Evolutionary conservation across 2,113 vertebrate species (phyloP).

Genomic region (Strix aluco): DNA sequence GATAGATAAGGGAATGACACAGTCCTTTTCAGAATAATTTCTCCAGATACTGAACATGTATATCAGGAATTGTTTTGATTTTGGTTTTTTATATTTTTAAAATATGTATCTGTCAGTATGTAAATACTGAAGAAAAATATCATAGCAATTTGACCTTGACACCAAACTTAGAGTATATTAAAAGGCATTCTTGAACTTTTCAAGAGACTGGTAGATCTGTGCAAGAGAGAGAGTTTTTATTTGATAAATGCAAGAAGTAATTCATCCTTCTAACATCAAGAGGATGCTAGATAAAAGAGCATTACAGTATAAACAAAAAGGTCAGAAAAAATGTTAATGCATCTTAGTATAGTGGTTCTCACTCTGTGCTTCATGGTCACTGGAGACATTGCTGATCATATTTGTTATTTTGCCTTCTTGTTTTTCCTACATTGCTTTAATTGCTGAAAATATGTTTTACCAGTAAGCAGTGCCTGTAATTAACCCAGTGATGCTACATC

Average conservation of each 20-base stretch:
- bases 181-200: not conserved
- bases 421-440: not conserved
- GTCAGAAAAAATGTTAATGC: not conserved
- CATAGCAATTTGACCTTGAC: not conserved
- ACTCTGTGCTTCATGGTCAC: not conserved
- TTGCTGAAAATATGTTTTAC: not conserved
- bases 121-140: not conserved
- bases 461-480: not conserved
- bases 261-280: not conserved
- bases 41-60: not conserved
- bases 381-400: not conserved
- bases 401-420: not conserved
- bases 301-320: not conserved
- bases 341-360: not conserved
- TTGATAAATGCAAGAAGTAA: not conserved
- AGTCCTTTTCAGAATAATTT: not conserved
- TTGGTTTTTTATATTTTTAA: not conserved
- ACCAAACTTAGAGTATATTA: not conserved
- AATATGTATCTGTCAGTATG: not conserved
- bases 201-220: not conserved
- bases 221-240: not conserved
- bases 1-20: not conserved
- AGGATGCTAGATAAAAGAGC: not conserved
- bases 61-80: not conserved
- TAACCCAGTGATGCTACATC: not conserved